phyloP scores from a whole-genome alignment of 2,888 invertebrate species.

The Chaitophorus viminalis region DNA sequence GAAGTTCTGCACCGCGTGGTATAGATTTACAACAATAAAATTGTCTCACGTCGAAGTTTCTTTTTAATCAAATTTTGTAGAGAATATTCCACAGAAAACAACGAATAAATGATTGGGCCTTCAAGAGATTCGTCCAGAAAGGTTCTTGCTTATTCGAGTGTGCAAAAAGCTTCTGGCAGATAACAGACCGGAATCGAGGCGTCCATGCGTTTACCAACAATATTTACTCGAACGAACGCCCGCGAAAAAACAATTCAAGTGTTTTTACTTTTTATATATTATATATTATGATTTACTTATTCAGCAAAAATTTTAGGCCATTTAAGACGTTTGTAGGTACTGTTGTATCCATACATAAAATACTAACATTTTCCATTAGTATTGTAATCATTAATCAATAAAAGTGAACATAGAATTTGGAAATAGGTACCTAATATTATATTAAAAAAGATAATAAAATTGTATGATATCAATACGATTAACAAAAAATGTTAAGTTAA shows the following conservation, averaged over 20 bases:
- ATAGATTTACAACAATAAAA: not conserved
- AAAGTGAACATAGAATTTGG: too few species aligned
- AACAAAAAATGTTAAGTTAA: too few species aligned
- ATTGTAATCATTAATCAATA: too few species aligned
- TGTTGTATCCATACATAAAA: too few species aligned
- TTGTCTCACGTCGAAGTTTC: not conserved
- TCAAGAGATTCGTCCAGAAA: not conserved
- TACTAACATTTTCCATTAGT: too few species aligned
- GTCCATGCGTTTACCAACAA: slow-evolving; percentile 3
- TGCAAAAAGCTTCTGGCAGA: not conserved
- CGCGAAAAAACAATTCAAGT: not conserved
- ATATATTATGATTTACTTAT: too few species aligned
- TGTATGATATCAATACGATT: too few species aligned
- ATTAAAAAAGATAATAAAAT: too few species aligned
- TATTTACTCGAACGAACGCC: not conserved
- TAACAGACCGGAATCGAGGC: slow-evolving; percentile 4
- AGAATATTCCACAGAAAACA: not conserved
- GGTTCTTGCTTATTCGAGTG: slow-evolving; percentile 7
- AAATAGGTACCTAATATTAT: too few species aligned
- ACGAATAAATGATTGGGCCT: not conserved
- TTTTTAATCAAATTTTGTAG: slow-evolving; percentile 31
- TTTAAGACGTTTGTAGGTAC: too few species aligned
- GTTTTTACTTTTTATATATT: not conserved
- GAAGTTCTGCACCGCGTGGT: not conserved
- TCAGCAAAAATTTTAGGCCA: too few species aligned